A percentile compares a stretch with the other conserved stretches of the same genome.
Evolutionary conservation across 2,888 invertebrate species (phyloP).

Genomic region (Heliothis peltigera): DNA sequence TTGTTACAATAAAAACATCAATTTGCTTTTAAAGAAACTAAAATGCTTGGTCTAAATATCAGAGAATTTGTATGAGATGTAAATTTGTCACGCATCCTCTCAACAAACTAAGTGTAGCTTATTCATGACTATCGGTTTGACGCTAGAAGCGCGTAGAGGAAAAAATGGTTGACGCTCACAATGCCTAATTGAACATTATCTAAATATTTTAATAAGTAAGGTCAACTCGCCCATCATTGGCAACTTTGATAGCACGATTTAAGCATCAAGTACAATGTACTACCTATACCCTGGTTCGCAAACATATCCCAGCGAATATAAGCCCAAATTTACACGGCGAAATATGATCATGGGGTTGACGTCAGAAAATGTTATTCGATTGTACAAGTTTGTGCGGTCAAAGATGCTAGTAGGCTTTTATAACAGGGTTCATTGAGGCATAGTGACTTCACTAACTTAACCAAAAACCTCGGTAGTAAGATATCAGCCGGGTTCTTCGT

Average conservation of each 20-base stretch:
- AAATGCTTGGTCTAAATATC: constrained; percentile 34
- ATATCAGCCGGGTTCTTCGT: constrained; percentile 54
- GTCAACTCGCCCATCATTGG: background rate
- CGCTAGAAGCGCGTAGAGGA: constrained; percentile 26
- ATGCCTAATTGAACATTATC: constrained; percentile 24
- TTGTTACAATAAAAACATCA: constrained; percentile 13
- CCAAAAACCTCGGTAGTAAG: constrained; percentile 28
- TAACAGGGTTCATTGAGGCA: constrained; percentile 17
- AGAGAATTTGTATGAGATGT: constrained; percentile 35
- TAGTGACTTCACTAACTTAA: constrained; percentile 31
- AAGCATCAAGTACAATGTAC: background rate
- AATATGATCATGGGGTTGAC: too few species aligned
- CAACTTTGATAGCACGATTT: background rate
- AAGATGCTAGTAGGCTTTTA: background rate
- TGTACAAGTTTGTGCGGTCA: background rate
- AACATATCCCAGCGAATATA: too few species aligned
- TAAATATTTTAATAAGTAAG: background rate
- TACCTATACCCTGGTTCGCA: too few species aligned
- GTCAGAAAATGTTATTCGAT: background rate
- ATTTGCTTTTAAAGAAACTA: constrained; percentile 12
- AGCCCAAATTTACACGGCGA: too few species aligned
- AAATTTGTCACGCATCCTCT: constrained; percentile 27
- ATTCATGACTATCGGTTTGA: constrained; percentile 24
- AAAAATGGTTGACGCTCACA: constrained; percentile 21
- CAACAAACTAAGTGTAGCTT: constrained; percentile 25